Evolutionary conservation across 2,888 invertebrate genomes (phyloP).

Genomic region (Cataglyphis albicans): DNA sequence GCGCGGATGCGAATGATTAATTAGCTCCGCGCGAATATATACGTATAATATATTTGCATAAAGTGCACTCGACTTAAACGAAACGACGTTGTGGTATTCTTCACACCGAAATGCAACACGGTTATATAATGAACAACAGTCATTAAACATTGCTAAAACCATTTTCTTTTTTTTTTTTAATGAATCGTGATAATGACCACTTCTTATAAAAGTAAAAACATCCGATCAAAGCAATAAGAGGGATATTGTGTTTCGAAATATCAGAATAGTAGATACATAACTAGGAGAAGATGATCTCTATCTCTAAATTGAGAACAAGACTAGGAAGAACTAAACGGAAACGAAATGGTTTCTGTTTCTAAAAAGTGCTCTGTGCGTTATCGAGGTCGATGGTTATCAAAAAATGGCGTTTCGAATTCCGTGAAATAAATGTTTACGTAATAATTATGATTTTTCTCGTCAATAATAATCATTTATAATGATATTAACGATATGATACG

Average conservation of each 20-base stretch:
- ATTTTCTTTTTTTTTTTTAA: background rate
- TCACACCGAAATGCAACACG: slow-evolving; percentile 23
- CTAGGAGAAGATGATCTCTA: slow-evolving; percentile 14
- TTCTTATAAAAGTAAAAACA: slow-evolving; percentile 49
- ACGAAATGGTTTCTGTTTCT: slow-evolving; percentile 30
- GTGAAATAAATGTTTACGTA: background rate
- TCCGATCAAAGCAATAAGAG: slow-evolving; percentile 40
- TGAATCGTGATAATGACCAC: slow-evolving; percentile 33
- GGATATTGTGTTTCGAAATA: background rate
- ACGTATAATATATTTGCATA: background rate
- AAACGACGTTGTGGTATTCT: slow-evolving; percentile 15
- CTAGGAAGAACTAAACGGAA: slow-evolving; percentile 4
- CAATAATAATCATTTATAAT: background rate
- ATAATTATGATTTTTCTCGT: background rate
- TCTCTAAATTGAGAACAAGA: slow-evolving; percentile 14
- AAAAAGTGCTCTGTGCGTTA: slow-evolving; percentile 37
- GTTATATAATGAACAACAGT: slow-evolving; percentile 8
- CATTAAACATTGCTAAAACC: background rate
- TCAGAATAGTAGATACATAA: slow-evolving; percentile 19
- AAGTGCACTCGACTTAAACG: slow-evolving; percentile 31
- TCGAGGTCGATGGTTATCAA: slow-evolving; percentile 27
- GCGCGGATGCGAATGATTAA: slow-evolving; percentile 23
- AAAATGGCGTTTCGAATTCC: background rate
- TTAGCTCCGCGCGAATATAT: slow-evolving; percentile 31
- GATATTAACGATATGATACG: background rate